Percentiles rank a stretch among this genome's conserved stretches.
These are phyloP conservation scores for Adoxophyes honmai DNA, from an alignment of 1,140 invertebrate species.

Conservation along the genomic window DNA sequence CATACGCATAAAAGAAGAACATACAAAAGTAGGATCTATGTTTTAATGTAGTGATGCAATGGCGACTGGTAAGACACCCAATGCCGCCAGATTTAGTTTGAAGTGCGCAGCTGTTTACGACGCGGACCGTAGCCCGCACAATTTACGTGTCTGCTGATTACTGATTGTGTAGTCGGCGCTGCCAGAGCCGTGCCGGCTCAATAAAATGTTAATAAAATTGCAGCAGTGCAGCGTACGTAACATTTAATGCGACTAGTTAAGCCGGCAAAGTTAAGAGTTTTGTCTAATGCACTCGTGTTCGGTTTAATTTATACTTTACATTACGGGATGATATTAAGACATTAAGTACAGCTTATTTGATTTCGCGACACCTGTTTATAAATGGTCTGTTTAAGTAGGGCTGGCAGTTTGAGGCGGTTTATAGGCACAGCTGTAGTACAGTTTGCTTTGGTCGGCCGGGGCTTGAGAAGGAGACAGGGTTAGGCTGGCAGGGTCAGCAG, in stretches of 20 bases:
- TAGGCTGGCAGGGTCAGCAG: slow-evolving; percentile 57
- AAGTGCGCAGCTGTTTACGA: slow-evolving; percentile 12
- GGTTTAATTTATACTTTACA: slow-evolving; percentile 33
- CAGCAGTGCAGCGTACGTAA: slow-evolving; percentile 32
- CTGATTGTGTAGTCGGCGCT: slow-evolving; percentile 36
- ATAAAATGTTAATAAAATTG: slow-evolving; percentile 53
- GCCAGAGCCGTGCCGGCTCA: slow-evolving; percentile 25
- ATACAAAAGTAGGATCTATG: no score
- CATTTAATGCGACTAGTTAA: slow-evolving; percentile 36
- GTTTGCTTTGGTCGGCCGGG: not conserved
- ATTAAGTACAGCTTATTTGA: slow-evolving; percentile 33
- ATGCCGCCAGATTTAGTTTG: slow-evolving; percentile 8
- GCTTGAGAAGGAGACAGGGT: slow-evolving; percentile 32
- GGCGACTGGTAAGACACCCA: not conserved
- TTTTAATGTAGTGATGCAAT: no score
- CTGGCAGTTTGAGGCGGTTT: slow-evolving; percentile 5
- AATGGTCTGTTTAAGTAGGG: slow-evolving; percentile 20
- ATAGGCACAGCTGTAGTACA: not conserved
- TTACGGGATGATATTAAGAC: slow-evolving; percentile 45
- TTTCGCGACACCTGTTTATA: slow-evolving; percentile 28
- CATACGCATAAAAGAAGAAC: no score
- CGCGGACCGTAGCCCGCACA: slow-evolving; percentile 21
- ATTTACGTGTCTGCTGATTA: slow-evolving; percentile 41
- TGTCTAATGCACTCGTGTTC: slow-evolving; percentile 34
- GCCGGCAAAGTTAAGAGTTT: slow-evolving; percentile 24